Evolutionary conservation across 2,113 vertebrate genomes (phyloP).

Genomic region (Pristiophorus japonicus): DNA sequence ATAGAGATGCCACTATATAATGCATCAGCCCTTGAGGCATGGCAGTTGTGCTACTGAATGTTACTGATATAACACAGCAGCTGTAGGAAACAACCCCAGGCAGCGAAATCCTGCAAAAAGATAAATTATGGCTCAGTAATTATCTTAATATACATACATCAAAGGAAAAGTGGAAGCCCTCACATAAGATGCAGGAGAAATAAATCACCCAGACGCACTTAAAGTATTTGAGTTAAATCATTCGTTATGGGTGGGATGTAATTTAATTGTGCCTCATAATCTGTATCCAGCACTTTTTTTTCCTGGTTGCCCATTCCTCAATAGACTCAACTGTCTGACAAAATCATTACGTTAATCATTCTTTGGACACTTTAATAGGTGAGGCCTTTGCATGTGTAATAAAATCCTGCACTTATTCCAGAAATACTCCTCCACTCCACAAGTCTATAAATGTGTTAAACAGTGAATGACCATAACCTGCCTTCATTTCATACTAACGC

Average conservation of each 20-base stretch:
- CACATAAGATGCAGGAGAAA: not conserved
- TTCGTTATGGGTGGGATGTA: not conserved
- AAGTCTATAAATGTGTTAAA: not conserved
- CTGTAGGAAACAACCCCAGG: not conserved
- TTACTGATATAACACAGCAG: not conserved
- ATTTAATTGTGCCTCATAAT: not conserved
- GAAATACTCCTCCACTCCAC: not conserved
- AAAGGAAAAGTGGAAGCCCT: slow-evolving; percentile 6
- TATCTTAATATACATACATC: slow-evolving; percentile 11
- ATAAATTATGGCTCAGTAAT: slow-evolving; percentile 21
- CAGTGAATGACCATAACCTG: not conserved
- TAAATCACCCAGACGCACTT: not conserved
- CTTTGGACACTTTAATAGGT: too few relatives aligned
- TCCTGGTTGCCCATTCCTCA: not conserved
- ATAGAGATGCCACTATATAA: not conserved
- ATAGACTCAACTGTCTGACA: not conserved
- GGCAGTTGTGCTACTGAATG: not conserved
- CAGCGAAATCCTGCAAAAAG: not conserved
- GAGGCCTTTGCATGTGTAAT: not conserved
- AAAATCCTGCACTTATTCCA: not conserved
- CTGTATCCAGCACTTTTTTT: not conserved
- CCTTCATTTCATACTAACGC: too few relatives aligned
- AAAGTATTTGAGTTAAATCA: not conserved
- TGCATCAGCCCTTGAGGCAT: not conserved
- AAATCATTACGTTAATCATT: not conserved